These are phyloP conservation scores for Spilosoma lubricipeda DNA, from an alignment of 2,888 invertebrate genomes.

Conservation along the genomic window DNA sequence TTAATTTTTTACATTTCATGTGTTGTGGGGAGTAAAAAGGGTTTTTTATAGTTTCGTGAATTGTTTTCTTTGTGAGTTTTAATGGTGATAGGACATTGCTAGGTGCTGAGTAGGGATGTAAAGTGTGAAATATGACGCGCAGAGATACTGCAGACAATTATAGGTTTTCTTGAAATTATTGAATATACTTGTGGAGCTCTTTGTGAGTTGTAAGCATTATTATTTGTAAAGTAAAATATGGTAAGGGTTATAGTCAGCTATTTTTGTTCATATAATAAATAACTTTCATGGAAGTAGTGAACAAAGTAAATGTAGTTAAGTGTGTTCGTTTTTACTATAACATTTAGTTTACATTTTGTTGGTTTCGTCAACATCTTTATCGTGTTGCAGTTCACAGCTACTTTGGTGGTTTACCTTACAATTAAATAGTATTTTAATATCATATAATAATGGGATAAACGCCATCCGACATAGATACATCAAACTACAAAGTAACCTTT, in stretches of 20 bases:
- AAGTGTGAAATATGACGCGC: conserved; percentile 39
- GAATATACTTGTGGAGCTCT: not conserved
- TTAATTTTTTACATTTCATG: conserved; percentile 34
- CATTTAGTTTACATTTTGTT: conserved; percentile 1
- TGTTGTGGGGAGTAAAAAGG: conserved; percentile 8
- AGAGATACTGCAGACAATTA: conserved; percentile 9
- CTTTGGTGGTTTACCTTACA: too few species aligned
- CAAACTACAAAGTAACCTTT: not conserved
- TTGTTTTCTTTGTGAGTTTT: conserved; percentile 31
- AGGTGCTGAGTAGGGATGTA: conserved; percentile 19
- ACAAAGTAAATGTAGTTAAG: not conserved
- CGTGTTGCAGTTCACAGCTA: not conserved
- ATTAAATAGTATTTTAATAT: too few species aligned
- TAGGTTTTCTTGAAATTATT: conserved; percentile 10
- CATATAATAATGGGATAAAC: not conserved
- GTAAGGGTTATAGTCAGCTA: not conserved
- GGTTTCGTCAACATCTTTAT: not conserved
- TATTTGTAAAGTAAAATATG: conserved; percentile 8
- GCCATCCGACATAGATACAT: not conserved
- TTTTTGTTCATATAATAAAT: conserved; percentile 2
- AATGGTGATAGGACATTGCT: conserved; percentile 30
- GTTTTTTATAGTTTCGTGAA: conserved; percentile 46
- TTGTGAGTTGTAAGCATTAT: not conserved
- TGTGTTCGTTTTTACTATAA: too few species aligned
- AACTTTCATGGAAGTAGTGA: not conserved